A percentile compares a stretch with the other conserved stretches of the same genome.
phyloP scores from a whole-genome alignment of 2,113 vertebrate genomes.

The Crocuta crocuta region DNA sequence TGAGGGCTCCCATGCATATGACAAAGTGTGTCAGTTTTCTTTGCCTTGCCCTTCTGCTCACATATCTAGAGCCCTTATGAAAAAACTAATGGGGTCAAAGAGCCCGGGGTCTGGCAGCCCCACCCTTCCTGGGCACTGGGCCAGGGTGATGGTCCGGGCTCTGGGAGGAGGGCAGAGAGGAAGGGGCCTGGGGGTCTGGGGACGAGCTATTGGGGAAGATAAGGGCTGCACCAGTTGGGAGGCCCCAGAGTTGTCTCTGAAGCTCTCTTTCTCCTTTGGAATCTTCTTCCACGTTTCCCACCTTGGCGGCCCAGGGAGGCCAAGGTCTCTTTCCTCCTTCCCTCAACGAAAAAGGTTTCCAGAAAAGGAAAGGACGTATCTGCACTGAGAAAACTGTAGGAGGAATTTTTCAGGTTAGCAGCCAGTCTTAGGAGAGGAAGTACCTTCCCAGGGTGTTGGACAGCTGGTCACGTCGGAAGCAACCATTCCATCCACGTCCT shows the following conservation, averaged over 20 bases:
- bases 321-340: not conserved
- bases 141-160: not conserved
- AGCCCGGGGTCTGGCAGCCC: not conserved
- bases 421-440: not conserved
- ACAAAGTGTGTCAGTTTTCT: not conserved
- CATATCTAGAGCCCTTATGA: not conserved
- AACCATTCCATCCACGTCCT: rapidly evolving
- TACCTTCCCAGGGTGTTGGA: not conserved
- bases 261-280: not conserved
- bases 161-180: not conserved
- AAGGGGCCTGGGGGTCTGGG: not conserved
- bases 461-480: rapidly evolving
- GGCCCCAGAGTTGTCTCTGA: not conserved
- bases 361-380: not conserved
- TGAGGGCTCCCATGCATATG: not conserved
- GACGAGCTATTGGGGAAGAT: not conserved
- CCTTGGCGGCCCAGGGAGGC: not conserved
- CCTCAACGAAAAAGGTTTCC: not conserved
- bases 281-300: not conserved
- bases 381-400: not conserved
- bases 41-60: not conserved
- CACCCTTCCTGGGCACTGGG: not conserved
- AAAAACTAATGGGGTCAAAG: not conserved
- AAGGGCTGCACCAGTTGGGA: too few species aligned
- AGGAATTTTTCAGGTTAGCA: not conserved